phyloP scores from a whole-genome alignment of 1,140 invertebrate species.

The Orius insidiosus region DNA sequence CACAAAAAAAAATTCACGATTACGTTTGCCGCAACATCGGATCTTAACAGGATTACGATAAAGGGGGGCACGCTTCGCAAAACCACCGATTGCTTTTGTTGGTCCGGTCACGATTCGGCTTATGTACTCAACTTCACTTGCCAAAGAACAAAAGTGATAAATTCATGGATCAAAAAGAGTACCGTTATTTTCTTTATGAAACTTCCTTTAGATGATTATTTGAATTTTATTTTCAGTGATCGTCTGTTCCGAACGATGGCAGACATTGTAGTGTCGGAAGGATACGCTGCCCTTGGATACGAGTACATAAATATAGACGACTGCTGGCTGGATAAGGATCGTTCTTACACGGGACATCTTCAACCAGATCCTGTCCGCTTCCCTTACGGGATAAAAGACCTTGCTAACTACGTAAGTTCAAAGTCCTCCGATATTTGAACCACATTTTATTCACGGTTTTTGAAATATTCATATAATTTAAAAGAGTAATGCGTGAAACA shows the following conservation, averaged over 20 bases:
- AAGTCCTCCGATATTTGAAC: no score
- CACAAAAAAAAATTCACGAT: no score
- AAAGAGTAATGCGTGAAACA: neutral
- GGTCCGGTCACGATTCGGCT: no score
- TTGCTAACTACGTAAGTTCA: constrained; percentile 75
- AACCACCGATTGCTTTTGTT: no score
- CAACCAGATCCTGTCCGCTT: constrained; percentile 73
- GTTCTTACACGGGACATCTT: constrained; percentile 57
- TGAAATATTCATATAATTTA: neutral
- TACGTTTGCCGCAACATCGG: no score
- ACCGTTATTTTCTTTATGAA: neutral
- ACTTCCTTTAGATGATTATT: constrained; percentile 7
- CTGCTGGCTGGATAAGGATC: constrained; percentile 76
- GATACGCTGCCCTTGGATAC: constrained; percentile 77
- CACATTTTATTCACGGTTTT: neutral
- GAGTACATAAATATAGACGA: constrained; percentile 91
- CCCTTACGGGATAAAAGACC: constrained; percentile 76
- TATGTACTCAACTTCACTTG: no score
- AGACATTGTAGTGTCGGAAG: constrained; percentile 72
- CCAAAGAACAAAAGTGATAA: neutral
- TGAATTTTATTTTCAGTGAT: constrained; percentile 45
- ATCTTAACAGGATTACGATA: no score
- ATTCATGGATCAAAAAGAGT: neutral
- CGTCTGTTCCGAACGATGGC: constrained; percentile 81
- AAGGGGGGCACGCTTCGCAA: no score